phyloP scores from a whole-genome alignment of 2,797 vertebrate genomes.

The Ciconia nigra region DNA sequence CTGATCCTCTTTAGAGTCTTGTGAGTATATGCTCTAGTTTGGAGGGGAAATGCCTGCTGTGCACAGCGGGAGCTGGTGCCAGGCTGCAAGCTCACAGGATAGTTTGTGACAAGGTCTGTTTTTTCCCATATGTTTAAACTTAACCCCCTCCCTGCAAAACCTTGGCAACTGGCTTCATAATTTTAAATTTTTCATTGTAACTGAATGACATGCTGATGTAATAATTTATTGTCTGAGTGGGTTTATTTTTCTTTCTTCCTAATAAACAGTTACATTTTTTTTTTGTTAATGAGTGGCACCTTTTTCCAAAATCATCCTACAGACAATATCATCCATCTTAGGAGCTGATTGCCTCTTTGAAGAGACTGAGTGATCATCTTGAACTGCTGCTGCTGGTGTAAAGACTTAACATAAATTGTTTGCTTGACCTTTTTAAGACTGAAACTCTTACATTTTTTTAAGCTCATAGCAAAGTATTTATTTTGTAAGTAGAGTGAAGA shows the following conservation, averaged over 20 bases:
- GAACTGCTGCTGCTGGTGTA: neutral
- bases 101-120: neutral
- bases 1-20: slow-evolving; percentile 7
- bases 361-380: neutral
- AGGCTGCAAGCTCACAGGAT: slow-evolving; percentile 3
- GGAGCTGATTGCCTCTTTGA: neutral
- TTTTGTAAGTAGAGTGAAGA: neutral
- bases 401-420: neutral
- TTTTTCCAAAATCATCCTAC: neutral
- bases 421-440: neutral
- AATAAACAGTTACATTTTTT: neutral
- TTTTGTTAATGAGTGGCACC: neutral
- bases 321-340: neutral
- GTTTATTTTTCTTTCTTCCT: neutral
- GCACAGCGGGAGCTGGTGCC: slow-evolving; percentile 71
- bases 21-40: neutral
- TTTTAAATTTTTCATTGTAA: neutral
- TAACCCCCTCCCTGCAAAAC: neutral
- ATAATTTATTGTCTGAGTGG: neutral
- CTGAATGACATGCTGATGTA: neutral
- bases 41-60: slow-evolving; percentile 63
- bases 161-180: neutral
- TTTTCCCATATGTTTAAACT: neutral
- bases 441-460: neutral
- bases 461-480: neutral